Conservation (phyloP, 35 echinoderm and acorn worm genomes). For the Eucidaris tribuloides region DNA sequence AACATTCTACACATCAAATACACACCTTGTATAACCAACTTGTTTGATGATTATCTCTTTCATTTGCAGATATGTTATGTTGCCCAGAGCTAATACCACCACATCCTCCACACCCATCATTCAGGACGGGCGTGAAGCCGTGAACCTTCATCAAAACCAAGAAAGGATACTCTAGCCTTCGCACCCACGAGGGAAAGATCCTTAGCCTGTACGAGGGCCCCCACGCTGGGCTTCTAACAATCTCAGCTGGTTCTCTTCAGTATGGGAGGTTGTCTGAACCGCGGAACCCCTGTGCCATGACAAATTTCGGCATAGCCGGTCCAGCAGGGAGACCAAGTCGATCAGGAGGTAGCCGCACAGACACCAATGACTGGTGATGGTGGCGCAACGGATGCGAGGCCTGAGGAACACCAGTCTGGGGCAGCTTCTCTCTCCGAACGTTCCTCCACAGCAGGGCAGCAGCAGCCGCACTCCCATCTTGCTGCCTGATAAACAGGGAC, state of each 20-base stretch:
- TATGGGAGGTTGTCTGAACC: too few relatives aligned
- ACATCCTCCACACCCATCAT: conserved; percentile 65
- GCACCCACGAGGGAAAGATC: conserved; percentile 83
- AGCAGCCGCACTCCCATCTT: too few relatives aligned
- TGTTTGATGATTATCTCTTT: too few relatives aligned
- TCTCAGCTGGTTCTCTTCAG: too few relatives aligned
- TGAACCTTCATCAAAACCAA: conserved; percentile 84
- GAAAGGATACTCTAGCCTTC: conserved; percentile 89
- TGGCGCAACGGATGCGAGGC: neutral
- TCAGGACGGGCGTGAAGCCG: conserved; percentile 76
- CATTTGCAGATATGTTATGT: conserved; percentile 66
- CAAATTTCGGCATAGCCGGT: too few relatives aligned
- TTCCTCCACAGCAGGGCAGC: neutral
- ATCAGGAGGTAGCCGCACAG: neutral
- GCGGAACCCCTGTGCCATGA: too few relatives aligned
- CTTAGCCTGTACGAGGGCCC: conserved; percentile 76
- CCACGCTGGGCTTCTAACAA: neutral
- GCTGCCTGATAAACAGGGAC: too few relatives aligned
- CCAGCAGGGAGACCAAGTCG: neutral
- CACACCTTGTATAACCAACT: too few relatives aligned
- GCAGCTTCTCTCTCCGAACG: conserved; percentile 6
- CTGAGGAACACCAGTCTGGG: neutral
- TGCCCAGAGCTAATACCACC: conserved; percentile 66
- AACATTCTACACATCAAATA: too few relatives aligned
- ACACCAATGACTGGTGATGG: neutral